Evolutionary conservation across 2,888 invertebrate genomes (phyloP).

Genomic region (Protophormia terraenovae): DNA sequence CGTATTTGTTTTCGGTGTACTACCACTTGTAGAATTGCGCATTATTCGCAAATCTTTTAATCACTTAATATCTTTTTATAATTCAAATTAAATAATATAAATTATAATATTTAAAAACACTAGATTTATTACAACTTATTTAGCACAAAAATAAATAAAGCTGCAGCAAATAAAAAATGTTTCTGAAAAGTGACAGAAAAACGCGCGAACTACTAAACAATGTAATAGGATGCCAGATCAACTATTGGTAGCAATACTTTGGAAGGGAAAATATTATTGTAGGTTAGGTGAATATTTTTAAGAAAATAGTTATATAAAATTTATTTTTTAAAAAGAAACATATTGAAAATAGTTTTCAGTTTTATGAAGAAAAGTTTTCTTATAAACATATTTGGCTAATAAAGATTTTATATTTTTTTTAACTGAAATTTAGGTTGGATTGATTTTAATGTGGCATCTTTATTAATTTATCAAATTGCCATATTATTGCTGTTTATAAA

Average conservation of each 20-base stretch:
- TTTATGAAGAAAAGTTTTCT: no score
- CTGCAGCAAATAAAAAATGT: conserved; percentile 48
- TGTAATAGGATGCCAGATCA: conserved; percentile 24
- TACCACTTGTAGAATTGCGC: conserved; percentile 54
- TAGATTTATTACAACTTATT: conserved; percentile 1
- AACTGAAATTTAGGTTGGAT: neutral
- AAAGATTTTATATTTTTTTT: neutral
- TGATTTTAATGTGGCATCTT: neutral
- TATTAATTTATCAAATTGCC: neutral
- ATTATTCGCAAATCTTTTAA: conserved; percentile 50
- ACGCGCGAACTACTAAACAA: conserved; percentile 58
- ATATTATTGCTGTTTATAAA: neutral
- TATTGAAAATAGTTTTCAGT: no score
- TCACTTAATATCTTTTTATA: neutral
- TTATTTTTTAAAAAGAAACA: no score
- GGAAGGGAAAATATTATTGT: neutral
- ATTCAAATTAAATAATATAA: conserved; percentile 24
- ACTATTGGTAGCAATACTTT: neutral
- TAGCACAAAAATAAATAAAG: conserved; percentile 54
- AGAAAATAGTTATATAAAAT: neutral
- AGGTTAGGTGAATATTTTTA: neutral
- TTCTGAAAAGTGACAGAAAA: conserved; percentile 61
- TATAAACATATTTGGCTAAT: no score
- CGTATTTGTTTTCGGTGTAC: conserved; percentile 37
- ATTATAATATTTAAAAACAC: conserved; percentile 19